phyloP scores from a whole-genome alignment of 2,888 invertebrate genomes.

The Mechanitis messenoides region DNA sequence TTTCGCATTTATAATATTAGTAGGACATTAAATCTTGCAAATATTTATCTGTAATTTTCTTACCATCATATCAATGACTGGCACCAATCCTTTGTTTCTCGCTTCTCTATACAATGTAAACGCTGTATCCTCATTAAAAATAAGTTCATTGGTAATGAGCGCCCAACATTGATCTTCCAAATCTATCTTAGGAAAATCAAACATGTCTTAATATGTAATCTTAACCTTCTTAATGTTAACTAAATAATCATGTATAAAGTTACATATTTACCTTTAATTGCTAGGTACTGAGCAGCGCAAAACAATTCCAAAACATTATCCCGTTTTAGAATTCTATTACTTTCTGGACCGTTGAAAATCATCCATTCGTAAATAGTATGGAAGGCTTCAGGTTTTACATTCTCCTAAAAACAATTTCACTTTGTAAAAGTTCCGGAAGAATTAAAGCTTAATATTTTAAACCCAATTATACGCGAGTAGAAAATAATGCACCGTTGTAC shows the following conservation, averaged over 20 bases:
- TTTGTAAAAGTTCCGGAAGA: too few relatives aligned
- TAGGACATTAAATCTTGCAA: neutral
- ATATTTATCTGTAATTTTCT: neutral
- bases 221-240: neutral
- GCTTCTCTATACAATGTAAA: slow-evolving; percentile 81
- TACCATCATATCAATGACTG: slow-evolving; percentile 82
- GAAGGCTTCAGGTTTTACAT: slow-evolving; percentile 78
- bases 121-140: slow-evolving; percentile 85
- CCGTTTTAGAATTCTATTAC: slow-evolving; percentile 79
- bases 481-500: too few relatives aligned
- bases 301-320: slow-evolving; percentile 85
- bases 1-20: too few relatives aligned
- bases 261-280: slow-evolving; percentile 76
- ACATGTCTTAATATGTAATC: slow-evolving; percentile 3
- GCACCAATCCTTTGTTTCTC: slow-evolving; percentile 69
- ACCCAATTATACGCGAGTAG: too few relatives aligned
- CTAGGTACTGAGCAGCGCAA: slow-evolving; percentile 82
- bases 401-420: slow-evolving; percentile 40
- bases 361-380: slow-evolving; percentile 88
- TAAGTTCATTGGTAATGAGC: slow-evolving; percentile 81
- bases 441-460: too few relatives aligned
- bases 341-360: slow-evolving; percentile 79
- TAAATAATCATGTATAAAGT: neutral
- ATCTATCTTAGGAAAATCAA: slow-evolving; percentile 61
- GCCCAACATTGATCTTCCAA: slow-evolving; percentile 86